phyloP scores from a whole-genome alignment of 92 coral and sea anemone species.

The Parazoanthus swiftii region DNA sequence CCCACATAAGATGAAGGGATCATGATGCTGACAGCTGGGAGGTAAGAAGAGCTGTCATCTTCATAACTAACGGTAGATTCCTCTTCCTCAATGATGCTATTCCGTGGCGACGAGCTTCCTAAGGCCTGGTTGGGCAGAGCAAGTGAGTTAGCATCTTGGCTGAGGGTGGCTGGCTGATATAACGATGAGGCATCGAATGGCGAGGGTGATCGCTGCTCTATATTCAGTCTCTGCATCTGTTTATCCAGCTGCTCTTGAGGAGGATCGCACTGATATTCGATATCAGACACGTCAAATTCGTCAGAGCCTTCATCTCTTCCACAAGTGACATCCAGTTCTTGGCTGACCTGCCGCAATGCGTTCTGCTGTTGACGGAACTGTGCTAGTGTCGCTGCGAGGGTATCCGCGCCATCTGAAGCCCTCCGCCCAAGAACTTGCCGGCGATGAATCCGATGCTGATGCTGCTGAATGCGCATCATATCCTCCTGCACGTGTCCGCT shows the following conservation, averaged over 20 bases:
- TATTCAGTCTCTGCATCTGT: conserved; percentile 89
- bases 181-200: conserved; percentile 56
- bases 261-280: conserved; percentile 53
- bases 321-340: conserved; percentile 73
- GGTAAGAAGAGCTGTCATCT: conserved; percentile 47
- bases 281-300: conserved; percentile 57
- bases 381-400: conserved; percentile 80
- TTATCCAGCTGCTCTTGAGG: conserved; percentile 88
- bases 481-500: conserved; percentile 82
- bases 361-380: conserved; percentile 78
- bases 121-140: conserved; percentile 26
- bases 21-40: conserved; percentile 40
- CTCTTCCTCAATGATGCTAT: conserved; percentile 74
- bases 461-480: conserved; percentile 81
- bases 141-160: conserved; percentile 26
- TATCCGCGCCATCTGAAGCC: conserved; percentile 93
- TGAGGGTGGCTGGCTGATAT: conserved; percentile 40
- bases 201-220: conserved; percentile 79
- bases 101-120: conserved; percentile 64
- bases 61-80: conserved; percentile 45
- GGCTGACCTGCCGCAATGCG: conserved; percentile 67
- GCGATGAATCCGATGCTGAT: conserved; percentile 83
- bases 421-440: conserved; percentile 79
- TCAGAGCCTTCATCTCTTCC: conserved; percentile 52
- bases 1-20: conserved; percentile 48